These are phyloP conservation scores for Phylloscopus trochiloides DNA, from an alignment of 2,113 vertebrate species.

Conservation along the genomic window DNA sequence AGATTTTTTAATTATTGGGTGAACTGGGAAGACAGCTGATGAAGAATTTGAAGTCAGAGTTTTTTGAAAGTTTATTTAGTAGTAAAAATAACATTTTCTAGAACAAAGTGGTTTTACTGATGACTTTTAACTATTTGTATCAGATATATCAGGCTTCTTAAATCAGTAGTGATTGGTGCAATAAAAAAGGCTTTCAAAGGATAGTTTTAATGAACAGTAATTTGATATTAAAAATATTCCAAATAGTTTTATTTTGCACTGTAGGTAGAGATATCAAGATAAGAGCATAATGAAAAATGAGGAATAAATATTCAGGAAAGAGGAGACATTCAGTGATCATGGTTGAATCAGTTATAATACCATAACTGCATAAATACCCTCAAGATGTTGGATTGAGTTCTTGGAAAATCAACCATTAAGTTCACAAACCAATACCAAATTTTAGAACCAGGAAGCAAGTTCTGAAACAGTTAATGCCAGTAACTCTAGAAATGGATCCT, in stretches of 20 bases:
- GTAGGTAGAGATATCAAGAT: neutral
- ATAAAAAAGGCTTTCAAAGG: neutral
- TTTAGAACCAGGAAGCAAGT: neutral
- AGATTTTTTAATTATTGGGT: neutral
- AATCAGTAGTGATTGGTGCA: neutral
- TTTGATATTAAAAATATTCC: neutral
- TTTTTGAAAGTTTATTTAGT: neutral
- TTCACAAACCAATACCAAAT: neutral
- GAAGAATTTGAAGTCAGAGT: neutral
- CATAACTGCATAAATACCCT: neutral
- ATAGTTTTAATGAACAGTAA: neutral
- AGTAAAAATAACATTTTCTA: neutral
- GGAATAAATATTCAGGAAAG: neutral
- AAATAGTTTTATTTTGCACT: neutral
- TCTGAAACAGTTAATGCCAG: neutral
- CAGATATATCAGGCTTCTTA: neutral
- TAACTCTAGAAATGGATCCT: neutral
- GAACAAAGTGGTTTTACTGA: neutral
- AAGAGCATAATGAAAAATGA: neutral
- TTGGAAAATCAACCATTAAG: neutral
- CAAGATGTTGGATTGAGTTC: neutral
- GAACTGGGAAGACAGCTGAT: neutral
- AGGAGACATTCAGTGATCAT: neutral
- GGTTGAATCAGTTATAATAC: neutral
- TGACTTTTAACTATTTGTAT: neutral